A percentile compares a stretch with the other conserved stretches of the same genome.
These are phyloP conservation scores for Scaptodrosophila latifasciaeformis DNA, from an alignment of 2,888 invertebrate species.

Conservation along the genomic window DNA sequence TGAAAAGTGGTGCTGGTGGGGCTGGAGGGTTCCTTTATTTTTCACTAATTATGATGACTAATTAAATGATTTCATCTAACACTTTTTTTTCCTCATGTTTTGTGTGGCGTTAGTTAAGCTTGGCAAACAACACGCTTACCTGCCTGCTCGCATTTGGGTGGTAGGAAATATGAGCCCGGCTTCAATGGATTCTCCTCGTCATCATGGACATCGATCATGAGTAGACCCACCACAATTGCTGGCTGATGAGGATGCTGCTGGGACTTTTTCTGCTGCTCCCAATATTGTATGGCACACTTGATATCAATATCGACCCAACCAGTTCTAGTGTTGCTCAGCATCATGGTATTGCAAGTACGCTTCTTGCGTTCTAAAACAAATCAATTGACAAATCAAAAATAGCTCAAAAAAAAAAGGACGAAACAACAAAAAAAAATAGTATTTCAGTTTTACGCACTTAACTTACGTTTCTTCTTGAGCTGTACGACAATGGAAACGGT, in stretches of 20 bases:
- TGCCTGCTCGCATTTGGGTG: conserved; percentile 75
- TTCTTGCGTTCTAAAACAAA: conserved; percentile 67
- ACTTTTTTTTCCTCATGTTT: background rate
- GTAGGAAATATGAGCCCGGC: conserved; percentile 72
- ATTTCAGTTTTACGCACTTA: conserved; percentile 33
- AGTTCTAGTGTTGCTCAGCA: conserved; percentile 71
- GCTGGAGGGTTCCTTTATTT: no score
- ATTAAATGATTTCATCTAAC: no score
- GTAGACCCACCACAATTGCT: conserved; percentile 68
- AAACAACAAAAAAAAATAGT: no score
- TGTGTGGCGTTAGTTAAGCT: conserved; percentile 61
- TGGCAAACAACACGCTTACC: conserved; percentile 75
- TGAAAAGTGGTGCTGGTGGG: no score
- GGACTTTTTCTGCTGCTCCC: conserved; percentile 57
- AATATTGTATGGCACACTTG: conserved; percentile 72
- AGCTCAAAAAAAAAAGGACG: background rate
- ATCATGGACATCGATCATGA: conserved; percentile 74
- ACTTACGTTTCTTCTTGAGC: conserved; percentile 69
- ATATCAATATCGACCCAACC: conserved; percentile 75
- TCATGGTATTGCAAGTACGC: conserved; percentile 73
- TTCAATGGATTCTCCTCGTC: conserved; percentile 73
- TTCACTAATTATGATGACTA: no score
- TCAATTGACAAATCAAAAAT: background rate
- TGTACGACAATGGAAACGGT: conserved; percentile 73
- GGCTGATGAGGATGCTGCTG: conserved; percentile 31